A percentile compares a stretch with the other conserved stretches of the same genome.
Conservation (phyloP, 2,797 vertebrate genomes). For the Crocidura indochinensis region DNA sequence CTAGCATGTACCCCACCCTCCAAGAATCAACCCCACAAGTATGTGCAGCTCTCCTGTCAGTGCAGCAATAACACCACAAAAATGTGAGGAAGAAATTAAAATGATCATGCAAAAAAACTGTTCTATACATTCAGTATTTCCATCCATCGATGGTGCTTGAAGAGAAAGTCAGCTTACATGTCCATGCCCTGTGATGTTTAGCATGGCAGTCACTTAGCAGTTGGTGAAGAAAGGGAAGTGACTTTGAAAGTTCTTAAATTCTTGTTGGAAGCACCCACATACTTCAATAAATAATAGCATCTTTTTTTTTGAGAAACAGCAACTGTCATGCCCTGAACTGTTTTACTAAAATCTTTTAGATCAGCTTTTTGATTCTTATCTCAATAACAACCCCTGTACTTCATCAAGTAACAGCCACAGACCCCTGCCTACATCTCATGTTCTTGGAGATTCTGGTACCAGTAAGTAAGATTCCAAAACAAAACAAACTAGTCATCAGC, state of each 20-base stretch:
- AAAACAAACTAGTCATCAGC: slow-evolving; percentile 78
- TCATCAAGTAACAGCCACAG: slow-evolving; percentile 80
- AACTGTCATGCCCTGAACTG: slow-evolving; percentile 23
- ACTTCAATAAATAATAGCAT: slow-evolving; percentile 6
- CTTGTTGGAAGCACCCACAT: neutral
- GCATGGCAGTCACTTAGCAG: neutral
- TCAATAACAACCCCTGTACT: slow-evolving; percentile 62
- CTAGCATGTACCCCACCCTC: no score
- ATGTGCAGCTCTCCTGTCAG: no score
- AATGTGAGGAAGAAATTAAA: neutral
- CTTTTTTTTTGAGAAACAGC: slow-evolving; percentile 4
- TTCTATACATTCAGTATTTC: neutral
- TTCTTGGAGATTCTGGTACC: slow-evolving; percentile 79
- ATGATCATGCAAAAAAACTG: neutral
- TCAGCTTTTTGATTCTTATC: slow-evolving; percentile 66
- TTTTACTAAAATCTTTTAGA: slow-evolving; percentile 38
- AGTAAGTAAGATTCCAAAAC: slow-evolving; percentile 66
- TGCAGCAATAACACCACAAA: neutral
- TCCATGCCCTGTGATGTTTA: neutral
- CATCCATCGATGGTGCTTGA: neutral
- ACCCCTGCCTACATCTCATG: slow-evolving; percentile 68
- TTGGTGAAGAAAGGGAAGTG: neutral
- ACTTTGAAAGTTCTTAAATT: slow-evolving; percentile 28
- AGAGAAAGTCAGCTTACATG: neutral
- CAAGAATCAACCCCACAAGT: no score